Conservation (phyloP, 1,140 invertebrate species). For the Pectinophora gossypiella region DNA sequence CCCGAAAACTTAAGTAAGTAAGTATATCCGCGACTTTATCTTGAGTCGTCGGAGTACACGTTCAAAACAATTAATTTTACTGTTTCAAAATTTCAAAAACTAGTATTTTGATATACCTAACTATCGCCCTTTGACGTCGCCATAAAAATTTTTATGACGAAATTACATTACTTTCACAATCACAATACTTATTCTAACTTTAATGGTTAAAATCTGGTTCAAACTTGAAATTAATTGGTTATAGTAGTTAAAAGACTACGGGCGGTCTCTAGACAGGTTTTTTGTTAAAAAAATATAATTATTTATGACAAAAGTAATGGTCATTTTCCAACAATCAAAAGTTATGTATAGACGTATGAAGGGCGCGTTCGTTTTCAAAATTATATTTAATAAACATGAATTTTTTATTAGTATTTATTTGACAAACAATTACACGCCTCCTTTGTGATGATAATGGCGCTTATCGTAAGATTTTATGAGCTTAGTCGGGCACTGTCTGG, state of each 20-base stretch:
- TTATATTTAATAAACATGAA: conserved; percentile 69
- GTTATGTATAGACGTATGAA: conserved; percentile 22
- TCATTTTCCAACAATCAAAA: conserved; percentile 29
- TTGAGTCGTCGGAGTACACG: too few relatives aligned
- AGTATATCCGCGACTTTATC: too few relatives aligned
- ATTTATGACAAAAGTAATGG: neutral
- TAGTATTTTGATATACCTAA: neutral
- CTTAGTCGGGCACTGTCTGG: conserved; percentile 2
- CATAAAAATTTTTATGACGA: neutral
- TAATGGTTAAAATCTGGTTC: neutral
- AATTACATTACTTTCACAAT: conserved; percentile 4
- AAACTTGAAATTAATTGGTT: conserved; percentile 1
- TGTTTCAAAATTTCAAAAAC: neutral
- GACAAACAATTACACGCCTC: conserved; percentile 71
- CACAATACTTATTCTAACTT: neutral
- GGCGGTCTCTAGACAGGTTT: neutral
- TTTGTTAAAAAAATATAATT: neutral
- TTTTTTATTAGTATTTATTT: conserved; percentile 71
- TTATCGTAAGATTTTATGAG: conserved; percentile 62
- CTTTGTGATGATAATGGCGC: conserved; percentile 67
- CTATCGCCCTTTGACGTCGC: too few relatives aligned
- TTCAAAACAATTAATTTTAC: too few relatives aligned
- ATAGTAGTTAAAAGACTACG: neutral
- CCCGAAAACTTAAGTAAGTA: too few relatives aligned
- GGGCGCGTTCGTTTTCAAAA: conserved; percentile 37